phyloP scores from a whole-genome alignment of 2,888 invertebrate species.

The Diarsia dahlii region DNA sequence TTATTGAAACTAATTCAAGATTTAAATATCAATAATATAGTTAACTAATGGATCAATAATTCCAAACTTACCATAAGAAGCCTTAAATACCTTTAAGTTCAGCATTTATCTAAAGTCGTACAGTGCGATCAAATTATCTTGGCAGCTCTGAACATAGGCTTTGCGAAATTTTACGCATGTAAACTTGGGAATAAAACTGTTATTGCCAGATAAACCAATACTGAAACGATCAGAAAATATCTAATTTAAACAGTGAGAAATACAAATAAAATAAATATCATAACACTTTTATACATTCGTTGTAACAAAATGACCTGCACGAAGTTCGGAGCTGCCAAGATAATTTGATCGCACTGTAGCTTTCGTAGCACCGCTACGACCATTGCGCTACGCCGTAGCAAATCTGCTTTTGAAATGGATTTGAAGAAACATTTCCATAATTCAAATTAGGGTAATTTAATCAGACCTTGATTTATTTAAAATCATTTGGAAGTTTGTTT shows the following conservation, averaged over 20 bases:
- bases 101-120: constrained; percentile 8
- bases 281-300: too few species aligned
- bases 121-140: too few species aligned
- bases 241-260: too few species aligned
- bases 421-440: constrained; percentile 60
- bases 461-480: constrained; percentile 23
- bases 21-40: neutral
- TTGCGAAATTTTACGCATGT: too few species aligned
- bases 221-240: too few species aligned
- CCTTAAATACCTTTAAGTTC: neutral
- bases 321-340: too few species aligned
- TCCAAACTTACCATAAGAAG: neutral
- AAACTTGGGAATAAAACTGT: too few species aligned
- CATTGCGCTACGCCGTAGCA: constrained; percentile 48
- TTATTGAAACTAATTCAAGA: neutral
- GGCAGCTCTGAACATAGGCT: too few species aligned
- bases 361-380: constrained; percentile 47
- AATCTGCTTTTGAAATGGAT: constrained; percentile 40
- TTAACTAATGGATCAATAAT: constrained; percentile 1
- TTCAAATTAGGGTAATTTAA: constrained; percentile 50
- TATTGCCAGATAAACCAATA: too few species aligned
- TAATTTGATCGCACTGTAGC: too few species aligned
- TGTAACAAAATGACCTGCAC: too few species aligned
- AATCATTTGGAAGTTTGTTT: constrained; percentile 26
- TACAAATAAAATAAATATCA: too few species aligned